Evolutionary conservation across 2,888 invertebrate species (phyloP).

Genomic region (Acleris cristana): DNA sequence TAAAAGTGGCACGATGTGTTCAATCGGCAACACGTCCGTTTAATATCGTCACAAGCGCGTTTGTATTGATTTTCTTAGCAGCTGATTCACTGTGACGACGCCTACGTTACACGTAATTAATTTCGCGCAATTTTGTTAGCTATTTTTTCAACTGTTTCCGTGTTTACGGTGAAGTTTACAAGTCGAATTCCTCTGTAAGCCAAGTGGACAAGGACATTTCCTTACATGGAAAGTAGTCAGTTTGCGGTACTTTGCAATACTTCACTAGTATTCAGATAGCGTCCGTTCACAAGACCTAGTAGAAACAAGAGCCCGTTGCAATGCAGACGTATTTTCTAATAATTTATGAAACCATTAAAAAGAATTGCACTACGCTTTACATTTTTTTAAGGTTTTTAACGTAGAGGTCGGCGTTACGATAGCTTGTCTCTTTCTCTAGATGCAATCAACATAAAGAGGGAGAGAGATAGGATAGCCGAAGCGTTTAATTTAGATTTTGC

Average conservation of each 20-base stretch:
- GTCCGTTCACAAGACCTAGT: no score
- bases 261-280: neutral
- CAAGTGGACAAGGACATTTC: slow-evolving; percentile 41
- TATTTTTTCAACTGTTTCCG: slow-evolving; percentile 30
- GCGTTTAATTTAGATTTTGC: no score
- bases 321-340: no score
- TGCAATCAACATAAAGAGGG: no score
- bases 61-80: slow-evolving; percentile 76
- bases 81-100: slow-evolving; percentile 66
- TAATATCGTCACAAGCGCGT: slow-evolving; percentile 46
- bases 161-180: slow-evolving; percentile 10
- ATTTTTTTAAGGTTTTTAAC: no score
- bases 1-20: neutral
- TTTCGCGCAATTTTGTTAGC: slow-evolving; percentile 62
- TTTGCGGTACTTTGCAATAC: slow-evolving; percentile 24
- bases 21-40: neutral
- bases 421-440: no score
- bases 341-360: no score
- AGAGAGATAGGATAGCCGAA: no score
- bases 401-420: no score
- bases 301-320: no score
- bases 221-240: slow-evolving; percentile 43
- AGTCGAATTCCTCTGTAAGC: slow-evolving; percentile 13
- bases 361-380: no score
- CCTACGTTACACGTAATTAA: slow-evolving; percentile 43